Conservation (phyloP, 2,113 vertebrate genomes). For the Chunga burmeisteri region DNA sequence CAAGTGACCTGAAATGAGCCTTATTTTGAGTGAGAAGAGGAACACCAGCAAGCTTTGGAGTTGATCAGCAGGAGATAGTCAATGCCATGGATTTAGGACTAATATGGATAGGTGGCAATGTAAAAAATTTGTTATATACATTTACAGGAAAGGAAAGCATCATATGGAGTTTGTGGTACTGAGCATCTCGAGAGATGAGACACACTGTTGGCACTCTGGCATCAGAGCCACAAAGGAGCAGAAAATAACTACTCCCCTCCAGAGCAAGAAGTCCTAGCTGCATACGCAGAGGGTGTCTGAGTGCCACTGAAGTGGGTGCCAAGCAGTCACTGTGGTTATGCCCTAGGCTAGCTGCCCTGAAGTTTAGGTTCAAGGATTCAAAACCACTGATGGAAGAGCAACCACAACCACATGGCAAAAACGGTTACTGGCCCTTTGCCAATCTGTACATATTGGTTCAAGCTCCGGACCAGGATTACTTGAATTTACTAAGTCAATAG, state of each 20-base stretch:
- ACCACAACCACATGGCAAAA: neutral
- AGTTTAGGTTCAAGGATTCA: neutral
- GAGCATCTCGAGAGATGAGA: neutral
- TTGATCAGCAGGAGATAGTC: neutral
- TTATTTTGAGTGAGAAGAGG: neutral
- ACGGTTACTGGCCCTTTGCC: neutral
- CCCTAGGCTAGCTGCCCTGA: neutral
- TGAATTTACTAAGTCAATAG: neutral
- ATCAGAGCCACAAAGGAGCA: neutral
- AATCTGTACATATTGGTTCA: neutral
- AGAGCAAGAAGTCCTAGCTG: neutral
- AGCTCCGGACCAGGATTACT: neutral
- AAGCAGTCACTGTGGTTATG: neutral
- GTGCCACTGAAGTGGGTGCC: neutral
- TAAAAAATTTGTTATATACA: neutral
- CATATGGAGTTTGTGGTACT: neutral
- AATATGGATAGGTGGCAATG: neutral
- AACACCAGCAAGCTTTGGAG: neutral
- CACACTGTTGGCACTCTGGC: neutral
- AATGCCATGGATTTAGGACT: neutral
- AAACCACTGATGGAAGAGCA: neutral
- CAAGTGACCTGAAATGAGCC: neutral
- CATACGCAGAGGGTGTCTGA: neutral
- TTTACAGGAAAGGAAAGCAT: neutral
- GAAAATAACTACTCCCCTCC: neutral